Percentiles rank a stretch among this genome's conserved stretches.
phyloP scores from a whole-genome alignment of 64 coral and sea anemone species.

The Montipora cactus region DNA sequence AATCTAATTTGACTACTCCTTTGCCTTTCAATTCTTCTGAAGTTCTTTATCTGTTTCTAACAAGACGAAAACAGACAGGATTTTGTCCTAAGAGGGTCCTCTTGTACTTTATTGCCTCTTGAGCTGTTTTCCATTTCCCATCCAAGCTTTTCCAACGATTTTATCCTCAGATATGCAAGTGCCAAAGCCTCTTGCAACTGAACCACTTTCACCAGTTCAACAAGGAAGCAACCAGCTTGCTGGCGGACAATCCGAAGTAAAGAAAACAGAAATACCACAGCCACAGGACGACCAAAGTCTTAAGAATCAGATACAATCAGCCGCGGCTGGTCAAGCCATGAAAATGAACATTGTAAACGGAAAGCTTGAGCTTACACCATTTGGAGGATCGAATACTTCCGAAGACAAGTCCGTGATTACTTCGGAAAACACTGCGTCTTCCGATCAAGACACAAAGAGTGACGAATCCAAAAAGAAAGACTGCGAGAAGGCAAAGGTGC shows the following conservation, averaged over 20 bases:
- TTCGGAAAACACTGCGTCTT: not conserved
- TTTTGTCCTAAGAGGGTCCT: too few relatives aligned
- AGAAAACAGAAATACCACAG: slow-evolving; percentile 43
- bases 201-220: not conserved
- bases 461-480: slow-evolving; percentile 21
- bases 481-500: slow-evolving; percentile 67
- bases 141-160: not conserved
- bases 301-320: slow-evolving; percentile 72
- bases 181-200: slow-evolving; percentile 2
- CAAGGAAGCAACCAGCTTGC: not conserved
- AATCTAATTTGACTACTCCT: too few relatives aligned
- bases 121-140: not conserved
- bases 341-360: slow-evolving; percentile 85
- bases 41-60: too few relatives aligned
- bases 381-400: slow-evolving; percentile 48
- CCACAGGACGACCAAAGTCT: not conserved
- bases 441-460: slow-evolving; percentile 12
- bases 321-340: slow-evolving; percentile 88
- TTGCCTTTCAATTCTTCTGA: too few relatives aligned
- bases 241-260: not conserved
- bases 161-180: slow-evolving; percentile 16
- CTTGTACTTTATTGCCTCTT: not conserved
- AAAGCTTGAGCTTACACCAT: slow-evolving; percentile 79
- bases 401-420: not conserved
- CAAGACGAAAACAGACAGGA: too few relatives aligned